These are phyloP conservation scores for Atrina japonica DNA, from an alignment of 2,888 invertebrate species.

Conservation along the genomic window DNA sequence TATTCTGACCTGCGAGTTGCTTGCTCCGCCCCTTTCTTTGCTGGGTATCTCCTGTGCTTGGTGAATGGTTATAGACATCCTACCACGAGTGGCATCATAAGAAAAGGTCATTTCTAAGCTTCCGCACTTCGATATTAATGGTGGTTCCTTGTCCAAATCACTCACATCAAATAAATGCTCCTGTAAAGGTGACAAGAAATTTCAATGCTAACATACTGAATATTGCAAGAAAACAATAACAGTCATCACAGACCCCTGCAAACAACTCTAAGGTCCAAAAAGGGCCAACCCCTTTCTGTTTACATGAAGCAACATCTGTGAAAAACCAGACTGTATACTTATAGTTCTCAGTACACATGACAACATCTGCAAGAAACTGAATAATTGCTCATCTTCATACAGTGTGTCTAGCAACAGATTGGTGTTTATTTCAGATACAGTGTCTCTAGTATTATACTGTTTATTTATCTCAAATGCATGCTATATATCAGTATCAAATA, in stretches of 20 bases:
- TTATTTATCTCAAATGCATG: no score
- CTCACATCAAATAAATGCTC: slow-evolving; percentile 81
- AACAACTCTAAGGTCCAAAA: background rate
- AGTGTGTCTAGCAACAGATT: no score
- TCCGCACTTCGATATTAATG: slow-evolving; percentile 83
- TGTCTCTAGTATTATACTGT: no score
- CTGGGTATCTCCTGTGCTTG: slow-evolving; percentile 92
- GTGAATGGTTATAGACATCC: slow-evolving; percentile 95
- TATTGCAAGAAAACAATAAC: background rate
- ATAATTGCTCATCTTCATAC: no score
- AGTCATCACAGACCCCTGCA: background rate
- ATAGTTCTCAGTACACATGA: no score
- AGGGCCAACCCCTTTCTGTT: no score
- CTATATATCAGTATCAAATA: no score
- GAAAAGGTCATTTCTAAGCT: slow-evolving; percentile 92
- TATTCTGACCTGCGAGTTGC: slow-evolving; percentile 85
- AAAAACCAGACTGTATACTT: no score
- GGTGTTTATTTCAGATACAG: no score
- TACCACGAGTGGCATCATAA: slow-evolving; percentile 94
- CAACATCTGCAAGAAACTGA: no score
- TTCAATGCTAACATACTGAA: background rate
- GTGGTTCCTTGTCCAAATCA: slow-evolving; percentile 78
- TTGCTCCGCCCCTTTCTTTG: slow-evolving; percentile 78
- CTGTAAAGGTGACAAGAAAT: slow-evolving; percentile 60
- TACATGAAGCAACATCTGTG: no score